phyloP scores from a whole-genome alignment of 2,797 vertebrate genomes.

The Acropternis orthonyx region DNA sequence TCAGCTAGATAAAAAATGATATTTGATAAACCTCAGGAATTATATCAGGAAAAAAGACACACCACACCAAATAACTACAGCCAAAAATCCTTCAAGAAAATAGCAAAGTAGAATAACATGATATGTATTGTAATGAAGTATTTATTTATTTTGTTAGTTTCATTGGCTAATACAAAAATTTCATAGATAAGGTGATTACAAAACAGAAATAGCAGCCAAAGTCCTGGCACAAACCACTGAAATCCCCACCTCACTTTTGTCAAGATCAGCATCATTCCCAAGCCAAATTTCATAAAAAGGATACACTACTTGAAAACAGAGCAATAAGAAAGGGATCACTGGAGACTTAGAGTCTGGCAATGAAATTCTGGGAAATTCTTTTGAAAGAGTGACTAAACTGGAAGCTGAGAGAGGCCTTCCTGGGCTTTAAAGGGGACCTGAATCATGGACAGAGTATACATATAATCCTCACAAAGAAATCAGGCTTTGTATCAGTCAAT shows the following conservation, averaged over 20 bases:
- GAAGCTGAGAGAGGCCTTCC: not conserved
- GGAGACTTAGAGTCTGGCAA: conserved; percentile 48
- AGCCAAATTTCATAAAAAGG: conserved; percentile 53
- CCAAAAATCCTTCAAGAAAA: conserved; percentile 42
- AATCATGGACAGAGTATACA: not conserved
- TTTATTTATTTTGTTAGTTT: conserved; percentile 45
- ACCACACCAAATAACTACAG: not conserved
- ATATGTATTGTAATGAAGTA: not conserved
- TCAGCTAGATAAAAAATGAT: conserved; percentile 26
- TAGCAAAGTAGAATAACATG: conserved; percentile 19
- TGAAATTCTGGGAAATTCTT: conserved; percentile 46
- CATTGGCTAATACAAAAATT: conserved; percentile 29
- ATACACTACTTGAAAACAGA: conserved; percentile 56
- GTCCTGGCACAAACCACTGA: conserved; percentile 13
- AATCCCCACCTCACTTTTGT: conserved; percentile 34
- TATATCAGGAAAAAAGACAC: not conserved
- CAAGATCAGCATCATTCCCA: conserved; percentile 42
- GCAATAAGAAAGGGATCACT: conserved; percentile 12
- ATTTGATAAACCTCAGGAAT: conserved; percentile 16
- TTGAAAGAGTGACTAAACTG: conserved; percentile 41
- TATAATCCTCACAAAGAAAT: not conserved
- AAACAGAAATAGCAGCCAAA: conserved; percentile 42
- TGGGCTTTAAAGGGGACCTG: not conserved
- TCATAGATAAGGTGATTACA: conserved; percentile 62
- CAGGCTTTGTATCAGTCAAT: not conserved